Percentiles rank a stretch among this genome's conserved stretches.
These are phyloP conservation scores for Meandrusa payeni DNA, from an alignment of 2,888 invertebrate genomes.

Conservation along the genomic window DNA sequence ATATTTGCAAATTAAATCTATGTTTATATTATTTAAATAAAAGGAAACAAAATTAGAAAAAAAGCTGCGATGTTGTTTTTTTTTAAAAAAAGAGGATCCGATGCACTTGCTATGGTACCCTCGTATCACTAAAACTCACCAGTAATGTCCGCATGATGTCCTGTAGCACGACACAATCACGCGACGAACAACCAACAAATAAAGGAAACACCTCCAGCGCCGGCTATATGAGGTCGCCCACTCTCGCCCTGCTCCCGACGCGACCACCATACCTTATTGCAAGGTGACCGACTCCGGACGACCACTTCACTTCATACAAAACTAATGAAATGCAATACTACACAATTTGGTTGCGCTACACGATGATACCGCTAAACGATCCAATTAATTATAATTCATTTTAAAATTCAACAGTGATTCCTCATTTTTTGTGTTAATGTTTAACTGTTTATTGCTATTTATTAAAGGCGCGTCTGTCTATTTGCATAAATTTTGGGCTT, in stretches of 20 bases:
- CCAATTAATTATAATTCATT: conserved; percentile 56
- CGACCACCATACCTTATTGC: conserved; percentile 75
- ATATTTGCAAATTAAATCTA: too few relatives aligned
- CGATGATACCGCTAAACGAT: conserved; percentile 67
- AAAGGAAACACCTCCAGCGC: conserved; percentile 73
- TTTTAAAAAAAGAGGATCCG: conserved; percentile 20
- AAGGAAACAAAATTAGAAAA: background rate
- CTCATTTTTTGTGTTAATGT: conserved; percentile 33
- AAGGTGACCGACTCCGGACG: conserved; percentile 70
- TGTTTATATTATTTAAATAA: too few relatives aligned
- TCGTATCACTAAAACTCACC: conserved; percentile 61
- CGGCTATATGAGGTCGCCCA: conserved; percentile 77
- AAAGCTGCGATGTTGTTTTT: background rate
- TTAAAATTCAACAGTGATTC: conserved; percentile 31
- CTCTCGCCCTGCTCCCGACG: conserved; percentile 71
- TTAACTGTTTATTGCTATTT: conserved; percentile 25
- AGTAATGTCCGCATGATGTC: conserved; percentile 72
- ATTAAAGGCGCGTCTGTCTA: conserved; percentile 3
- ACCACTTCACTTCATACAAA: conserved; percentile 37
- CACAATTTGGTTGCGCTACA: conserved; percentile 57
- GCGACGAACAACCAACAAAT: conserved; percentile 73
- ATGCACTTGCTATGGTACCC: conserved; percentile 36
- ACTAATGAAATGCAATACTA: conserved; percentile 50
- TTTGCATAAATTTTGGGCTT: too few relatives aligned
- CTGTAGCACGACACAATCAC: conserved; percentile 69